Evolutionary conservation across 23 tunicate genomes (phyloP).

Genomic region (Ascidia mentula): DNA sequence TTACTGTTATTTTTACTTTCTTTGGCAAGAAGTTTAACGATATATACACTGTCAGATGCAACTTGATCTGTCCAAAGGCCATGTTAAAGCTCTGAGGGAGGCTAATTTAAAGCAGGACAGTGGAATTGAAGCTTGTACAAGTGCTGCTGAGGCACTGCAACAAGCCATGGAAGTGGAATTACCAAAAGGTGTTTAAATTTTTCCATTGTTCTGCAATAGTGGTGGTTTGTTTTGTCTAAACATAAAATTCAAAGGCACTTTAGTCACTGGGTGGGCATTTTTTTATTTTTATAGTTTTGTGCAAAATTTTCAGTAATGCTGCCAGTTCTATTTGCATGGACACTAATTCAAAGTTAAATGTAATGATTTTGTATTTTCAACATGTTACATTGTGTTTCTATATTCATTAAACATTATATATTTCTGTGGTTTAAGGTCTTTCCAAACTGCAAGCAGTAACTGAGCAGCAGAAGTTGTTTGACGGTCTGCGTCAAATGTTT

Average conservation of each 20-base stretch:
- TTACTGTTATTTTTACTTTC: no score
- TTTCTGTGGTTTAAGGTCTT: constrained; percentile 60
- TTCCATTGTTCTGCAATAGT: not conserved
- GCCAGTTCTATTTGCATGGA: no score
- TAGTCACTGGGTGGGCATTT: not conserved
- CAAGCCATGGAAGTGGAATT: constrained; percentile 96
- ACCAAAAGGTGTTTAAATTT: constrained; percentile 51
- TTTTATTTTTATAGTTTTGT: not conserved
- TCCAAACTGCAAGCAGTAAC: constrained; percentile 75
- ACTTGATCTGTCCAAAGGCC: constrained; percentile 88
- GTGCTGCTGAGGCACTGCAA: constrained; percentile 94
- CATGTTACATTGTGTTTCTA: no score
- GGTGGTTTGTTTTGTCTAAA: not conserved
- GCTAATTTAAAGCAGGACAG: constrained; percentile 71
- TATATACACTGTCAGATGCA: constrained; percentile 61
- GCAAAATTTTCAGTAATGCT: no score
- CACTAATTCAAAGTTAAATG: no score
- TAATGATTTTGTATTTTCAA: no score
- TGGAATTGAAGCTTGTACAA: constrained; percentile 88
- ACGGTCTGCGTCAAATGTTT: constrained; percentile 62
- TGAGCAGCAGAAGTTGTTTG: constrained; percentile 92
- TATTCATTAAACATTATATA: no score
- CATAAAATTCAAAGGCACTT: not conserved
- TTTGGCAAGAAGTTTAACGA: no score
- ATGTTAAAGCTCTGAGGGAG: constrained; percentile 84